phyloP scores from a whole-genome alignment of 2,888 invertebrate species.

The Brenthis ino region DNA sequence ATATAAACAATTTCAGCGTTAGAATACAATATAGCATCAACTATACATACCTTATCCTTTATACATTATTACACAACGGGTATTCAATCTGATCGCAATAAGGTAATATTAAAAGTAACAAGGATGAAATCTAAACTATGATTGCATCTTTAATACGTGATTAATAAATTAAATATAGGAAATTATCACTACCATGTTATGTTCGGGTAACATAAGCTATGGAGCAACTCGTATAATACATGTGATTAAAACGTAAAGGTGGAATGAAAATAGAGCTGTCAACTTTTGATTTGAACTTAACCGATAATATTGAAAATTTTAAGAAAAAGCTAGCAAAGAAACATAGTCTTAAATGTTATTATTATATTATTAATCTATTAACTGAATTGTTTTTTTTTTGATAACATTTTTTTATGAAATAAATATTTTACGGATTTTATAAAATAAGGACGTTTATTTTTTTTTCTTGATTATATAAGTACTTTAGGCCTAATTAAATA shows the following conservation, averaged over 20 bases:
- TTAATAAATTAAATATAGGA: slow-evolving; percentile 35
- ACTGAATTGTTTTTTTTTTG: too few species aligned
- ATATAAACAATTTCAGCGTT: slow-evolving; percentile 34
- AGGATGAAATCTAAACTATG: slow-evolving; percentile 23
- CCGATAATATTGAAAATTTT: too few species aligned
- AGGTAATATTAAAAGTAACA: slow-evolving; percentile 25
- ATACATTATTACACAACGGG: slow-evolving; percentile 2
- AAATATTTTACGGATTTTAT: too few species aligned
- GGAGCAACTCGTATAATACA: slow-evolving; percentile 30
- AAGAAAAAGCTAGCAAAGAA: too few species aligned
- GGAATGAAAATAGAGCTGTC: slow-evolving; percentile 33
- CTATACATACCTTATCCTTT: slow-evolving; percentile 22
- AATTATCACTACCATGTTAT: slow-evolving; percentile 36
- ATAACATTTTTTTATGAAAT: too few species aligned
- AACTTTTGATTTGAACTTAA: not conserved
- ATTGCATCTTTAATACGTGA: slow-evolving; percentile 28
- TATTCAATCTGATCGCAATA: slow-evolving; percentile 15
- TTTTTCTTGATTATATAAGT: not conserved
- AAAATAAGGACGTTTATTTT: too few species aligned
- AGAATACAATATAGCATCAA: slow-evolving; percentile 26
- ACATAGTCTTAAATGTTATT: too few species aligned
- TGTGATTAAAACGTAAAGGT: slow-evolving; percentile 33
- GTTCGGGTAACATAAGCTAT: slow-evolving; percentile 30
- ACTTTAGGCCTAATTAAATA: slow-evolving; percentile 1
- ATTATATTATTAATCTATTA: too few species aligned